phyloP scores from a whole-genome alignment of 2,888 invertebrate genomes.

The Octodonta nipae region DNA sequence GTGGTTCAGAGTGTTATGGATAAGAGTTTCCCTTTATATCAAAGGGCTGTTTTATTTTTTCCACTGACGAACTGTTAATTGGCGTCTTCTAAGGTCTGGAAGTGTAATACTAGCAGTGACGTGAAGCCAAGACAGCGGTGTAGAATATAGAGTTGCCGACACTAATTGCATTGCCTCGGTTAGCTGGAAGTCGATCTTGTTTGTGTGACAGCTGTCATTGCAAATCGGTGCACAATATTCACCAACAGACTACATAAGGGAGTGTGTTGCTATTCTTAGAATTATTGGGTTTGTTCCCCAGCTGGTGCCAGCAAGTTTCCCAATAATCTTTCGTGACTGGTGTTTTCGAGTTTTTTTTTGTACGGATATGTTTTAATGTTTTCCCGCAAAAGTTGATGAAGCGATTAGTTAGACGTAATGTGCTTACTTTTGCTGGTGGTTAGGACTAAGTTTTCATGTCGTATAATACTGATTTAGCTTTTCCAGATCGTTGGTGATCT shows the following conservation, averaged over 20 bases:
- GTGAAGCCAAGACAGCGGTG: slow-evolving; percentile 1
- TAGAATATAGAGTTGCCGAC: too few species aligned
- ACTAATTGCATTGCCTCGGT: background rate
- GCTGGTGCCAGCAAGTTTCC: background rate
- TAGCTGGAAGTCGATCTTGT: background rate
- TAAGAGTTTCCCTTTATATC: slow-evolving; percentile 1
- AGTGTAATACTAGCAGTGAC: slow-evolving; percentile 1
- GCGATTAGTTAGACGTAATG: slow-evolving; percentile 1
- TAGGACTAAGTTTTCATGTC: background rate
- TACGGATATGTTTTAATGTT: background rate
- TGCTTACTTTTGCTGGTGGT: background rate
- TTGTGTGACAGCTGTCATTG: slow-evolving; percentile 1
- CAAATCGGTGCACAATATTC: background rate
- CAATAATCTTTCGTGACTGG: background rate
- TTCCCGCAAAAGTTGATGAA: background rate
- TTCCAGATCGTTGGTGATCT: background rate
- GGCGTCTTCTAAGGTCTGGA: slow-evolving; percentile 1
- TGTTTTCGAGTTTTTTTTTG: background rate
- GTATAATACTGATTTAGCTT: background rate
- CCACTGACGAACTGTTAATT: too few species aligned
- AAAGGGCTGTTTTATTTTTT: background rate
- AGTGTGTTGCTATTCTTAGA: background rate
- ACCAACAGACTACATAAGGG: background rate
- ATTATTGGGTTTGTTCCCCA: background rate
- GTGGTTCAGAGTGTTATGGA: background rate